A percentile compares a stretch with the other conserved stretches of the same genome.
These are phyloP conservation scores for Caenorhabditis drosophilae DNA, from an alignment of 2,888 invertebrate species.

Conservation along the genomic window DNA sequence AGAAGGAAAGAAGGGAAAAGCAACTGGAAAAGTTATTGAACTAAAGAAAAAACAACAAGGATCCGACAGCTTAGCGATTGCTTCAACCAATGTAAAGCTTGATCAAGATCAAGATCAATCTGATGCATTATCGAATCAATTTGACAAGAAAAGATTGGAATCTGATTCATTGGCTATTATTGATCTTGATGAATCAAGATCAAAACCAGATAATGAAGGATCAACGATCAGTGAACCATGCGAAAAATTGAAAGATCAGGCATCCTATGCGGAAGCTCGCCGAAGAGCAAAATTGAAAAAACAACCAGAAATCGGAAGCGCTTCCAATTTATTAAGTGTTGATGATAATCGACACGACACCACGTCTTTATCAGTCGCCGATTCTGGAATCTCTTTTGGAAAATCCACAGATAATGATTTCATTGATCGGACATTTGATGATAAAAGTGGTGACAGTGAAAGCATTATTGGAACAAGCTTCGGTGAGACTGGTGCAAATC, in stretches of 20 bases:
- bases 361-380: conserved; percentile 26
- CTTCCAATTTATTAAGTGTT: conserved; percentile 4
- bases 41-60: too few species aligned
- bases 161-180: conserved; percentile 1
- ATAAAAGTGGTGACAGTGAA: background rate
- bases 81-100: too few species aligned
- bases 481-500: background rate
- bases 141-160: background rate
- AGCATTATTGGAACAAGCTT: background rate
- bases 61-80: too few species aligned
- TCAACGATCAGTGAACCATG: conserved; percentile 2
- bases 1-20: too few species aligned
- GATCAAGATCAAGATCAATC: too few species aligned
- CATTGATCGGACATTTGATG: too few species aligned
- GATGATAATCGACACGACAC: conserved; percentile 19
- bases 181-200: background rate
- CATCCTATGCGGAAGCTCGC: conserved; percentile 18
- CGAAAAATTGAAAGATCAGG: conserved; percentile 6
- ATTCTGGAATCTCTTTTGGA: conserved; percentile 33
- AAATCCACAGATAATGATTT: conserved; percentile 27
- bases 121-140: too few species aligned
- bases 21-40: too few species aligned
- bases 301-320: conserved; percentile 11
- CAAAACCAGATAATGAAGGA: background rate
- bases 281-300: conserved; percentile 24